Evolutionary conservation across 2,113 vertebrate species (phyloP).

Genomic region (Dryoscopus gambensis): DNA sequence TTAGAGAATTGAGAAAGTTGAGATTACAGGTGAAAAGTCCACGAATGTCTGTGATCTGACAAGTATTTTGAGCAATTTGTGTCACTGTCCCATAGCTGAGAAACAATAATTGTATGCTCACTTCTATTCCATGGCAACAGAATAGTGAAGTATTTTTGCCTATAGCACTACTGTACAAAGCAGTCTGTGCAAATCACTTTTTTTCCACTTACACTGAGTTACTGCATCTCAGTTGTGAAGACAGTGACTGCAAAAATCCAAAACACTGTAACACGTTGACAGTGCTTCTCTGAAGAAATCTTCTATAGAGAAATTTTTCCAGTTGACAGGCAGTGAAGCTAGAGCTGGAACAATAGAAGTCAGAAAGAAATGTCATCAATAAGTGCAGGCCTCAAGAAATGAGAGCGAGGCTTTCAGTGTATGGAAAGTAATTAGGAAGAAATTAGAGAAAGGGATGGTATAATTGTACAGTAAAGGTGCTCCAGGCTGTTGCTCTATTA

Average conservation of each 20-base stretch:
- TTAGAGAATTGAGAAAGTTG: background rate
- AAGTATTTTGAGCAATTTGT: background rate
- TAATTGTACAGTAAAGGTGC: background rate
- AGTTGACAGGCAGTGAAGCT: background rate
- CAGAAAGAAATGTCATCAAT: background rate
- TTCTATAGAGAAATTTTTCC: background rate
- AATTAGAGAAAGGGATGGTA: background rate
- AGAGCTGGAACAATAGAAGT: background rate
- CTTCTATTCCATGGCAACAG: background rate
- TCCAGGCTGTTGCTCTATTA: background rate
- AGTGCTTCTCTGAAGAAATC: background rate
- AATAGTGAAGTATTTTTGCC: background rate
- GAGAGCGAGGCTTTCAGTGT: background rate
- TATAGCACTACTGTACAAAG: background rate
- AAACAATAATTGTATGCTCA: background rate
- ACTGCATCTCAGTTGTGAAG: background rate
- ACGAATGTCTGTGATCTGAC: background rate
- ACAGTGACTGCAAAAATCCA: background rate
- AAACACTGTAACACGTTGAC: rapidly evolving
- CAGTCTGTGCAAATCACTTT: background rate
- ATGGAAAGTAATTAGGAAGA: background rate
- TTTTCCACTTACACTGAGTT: background rate
- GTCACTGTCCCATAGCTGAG: background rate
- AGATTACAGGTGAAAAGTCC: background rate
- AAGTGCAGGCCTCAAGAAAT: background rate